Evolutionary conservation across 2,113 vertebrate species (phyloP).

Genomic region (Lepidothrix coronata): DNA sequence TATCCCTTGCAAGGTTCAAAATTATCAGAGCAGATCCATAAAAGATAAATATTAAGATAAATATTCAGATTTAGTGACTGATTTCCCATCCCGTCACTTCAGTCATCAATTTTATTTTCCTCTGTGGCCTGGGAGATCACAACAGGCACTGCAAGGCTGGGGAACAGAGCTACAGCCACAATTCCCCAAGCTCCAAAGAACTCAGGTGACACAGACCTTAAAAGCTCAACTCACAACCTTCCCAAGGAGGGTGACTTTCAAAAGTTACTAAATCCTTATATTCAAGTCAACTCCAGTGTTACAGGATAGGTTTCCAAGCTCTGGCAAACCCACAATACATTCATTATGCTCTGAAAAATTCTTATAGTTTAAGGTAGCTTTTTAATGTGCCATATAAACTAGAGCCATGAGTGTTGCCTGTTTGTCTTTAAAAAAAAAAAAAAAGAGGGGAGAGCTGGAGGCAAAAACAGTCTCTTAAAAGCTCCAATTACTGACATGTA

Average conservation of each 20-base stretch:
- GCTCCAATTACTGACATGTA: neutral
- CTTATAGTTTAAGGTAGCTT: neutral
- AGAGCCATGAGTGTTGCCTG: neutral
- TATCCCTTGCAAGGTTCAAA: neutral
- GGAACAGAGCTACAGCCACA: neutral
- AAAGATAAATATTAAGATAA: neutral
- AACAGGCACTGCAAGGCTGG: neutral
- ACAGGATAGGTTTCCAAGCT: neutral
- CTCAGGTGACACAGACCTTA: neutral
- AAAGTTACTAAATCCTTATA: neutral
- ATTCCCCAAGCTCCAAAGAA: neutral
- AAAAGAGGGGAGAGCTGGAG: neutral
- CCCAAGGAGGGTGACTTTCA: neutral
- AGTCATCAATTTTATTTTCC: neutral
- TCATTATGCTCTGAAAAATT: neutral
- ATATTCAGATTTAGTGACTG: neutral
- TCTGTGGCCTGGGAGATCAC: fast-evolving
- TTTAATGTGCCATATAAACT: neutral
- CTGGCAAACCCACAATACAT: neutral
- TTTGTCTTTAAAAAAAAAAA: neutral
- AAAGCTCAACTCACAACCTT: neutral
- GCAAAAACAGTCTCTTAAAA: neutral
- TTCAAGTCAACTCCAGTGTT: neutral
- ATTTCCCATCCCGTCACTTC: neutral
- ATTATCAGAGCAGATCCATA: neutral